Evolutionary conservation across 2,113 vertebrate genomes (phyloP).

Genomic region (Lophius piscatorius): DNA sequence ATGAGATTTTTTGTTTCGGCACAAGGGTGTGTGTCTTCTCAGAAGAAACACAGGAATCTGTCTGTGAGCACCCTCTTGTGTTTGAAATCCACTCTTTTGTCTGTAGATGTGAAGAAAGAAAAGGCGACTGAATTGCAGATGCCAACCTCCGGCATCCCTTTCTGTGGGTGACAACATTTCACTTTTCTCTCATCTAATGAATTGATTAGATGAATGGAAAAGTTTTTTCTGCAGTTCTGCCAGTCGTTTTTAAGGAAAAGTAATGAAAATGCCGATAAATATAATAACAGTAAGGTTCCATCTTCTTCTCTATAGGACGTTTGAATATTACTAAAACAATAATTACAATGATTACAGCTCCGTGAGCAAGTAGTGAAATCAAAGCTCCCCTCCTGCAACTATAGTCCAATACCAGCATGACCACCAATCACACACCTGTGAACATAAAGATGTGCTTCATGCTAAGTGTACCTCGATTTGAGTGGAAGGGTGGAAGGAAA

Average conservation of each 20-base stretch:
- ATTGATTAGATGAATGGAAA: slow-evolving; percentile 8
- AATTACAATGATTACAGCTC: too few species aligned
- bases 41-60: slow-evolving; percentile 10
- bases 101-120: neutral
- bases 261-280: too few species aligned
- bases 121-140: slow-evolving; percentile 1
- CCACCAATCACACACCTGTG: too few species aligned
- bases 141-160: slow-evolving; percentile 16
- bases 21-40: neutral
- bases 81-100: neutral
- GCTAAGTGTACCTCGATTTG: neutral
- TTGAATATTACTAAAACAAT: too few species aligned
- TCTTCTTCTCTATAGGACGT: too few species aligned
- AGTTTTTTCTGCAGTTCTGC: neutral
- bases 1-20: too few species aligned
- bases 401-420: too few species aligned
- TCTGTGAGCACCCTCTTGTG: slow-evolving; percentile 69
- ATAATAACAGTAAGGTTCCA: too few species aligned
- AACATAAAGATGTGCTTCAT: too few species aligned
- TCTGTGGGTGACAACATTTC: slow-evolving; percentile 9
- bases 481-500: neutral
- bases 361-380: too few species aligned
- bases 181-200: slow-evolving; percentile 24
- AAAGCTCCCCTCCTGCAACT: too few species aligned
- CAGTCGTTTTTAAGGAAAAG: neutral